phyloP scores from a whole-genome alignment of 2,113 vertebrate species.

The Aix galericulata region DNA sequence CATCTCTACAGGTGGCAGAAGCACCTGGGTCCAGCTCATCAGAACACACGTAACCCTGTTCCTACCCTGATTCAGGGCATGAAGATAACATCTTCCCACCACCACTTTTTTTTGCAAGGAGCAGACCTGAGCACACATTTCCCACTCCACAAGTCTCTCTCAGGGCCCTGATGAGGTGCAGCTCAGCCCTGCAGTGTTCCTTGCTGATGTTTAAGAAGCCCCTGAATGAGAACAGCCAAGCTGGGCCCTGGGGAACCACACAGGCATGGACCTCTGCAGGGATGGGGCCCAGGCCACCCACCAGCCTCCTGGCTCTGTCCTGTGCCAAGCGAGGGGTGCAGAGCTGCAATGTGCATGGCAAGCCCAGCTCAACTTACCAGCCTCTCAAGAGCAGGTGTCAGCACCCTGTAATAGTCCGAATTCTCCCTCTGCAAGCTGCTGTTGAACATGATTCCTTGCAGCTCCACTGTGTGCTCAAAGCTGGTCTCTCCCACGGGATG shows the following conservation, averaged over 20 bases:
- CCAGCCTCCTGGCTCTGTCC: neutral
- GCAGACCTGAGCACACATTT: neutral
- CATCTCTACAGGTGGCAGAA: neutral
- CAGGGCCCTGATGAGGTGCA: neutral
- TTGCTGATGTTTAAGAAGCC: neutral
- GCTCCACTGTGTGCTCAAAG: constrained; percentile 80
- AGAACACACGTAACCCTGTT: neutral
- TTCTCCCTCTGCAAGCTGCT: constrained; percentile 72
- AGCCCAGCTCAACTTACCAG: constrained; percentile 77
- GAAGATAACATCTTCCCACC: neutral
- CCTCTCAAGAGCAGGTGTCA: constrained; percentile 81
- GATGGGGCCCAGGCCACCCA: neutral
- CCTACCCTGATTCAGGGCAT: neutral
- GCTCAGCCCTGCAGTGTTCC: neutral
- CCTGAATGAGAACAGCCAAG: neutral
- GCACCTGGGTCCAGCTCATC: neutral
- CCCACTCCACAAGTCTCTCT: neutral
- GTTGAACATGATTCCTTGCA: constrained; percentile 84
- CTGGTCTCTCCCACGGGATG: constrained; percentile 4
- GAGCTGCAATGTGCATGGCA: neutral
- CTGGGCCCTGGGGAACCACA: neutral
- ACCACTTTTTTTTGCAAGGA: neutral
- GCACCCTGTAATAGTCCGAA: constrained; percentile 78
- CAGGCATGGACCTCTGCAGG: neutral
- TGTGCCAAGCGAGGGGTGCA: neutral